Conservation (phyloP, 2,113 vertebrate species). For the Psilopsiagon aurifrons region DNA sequence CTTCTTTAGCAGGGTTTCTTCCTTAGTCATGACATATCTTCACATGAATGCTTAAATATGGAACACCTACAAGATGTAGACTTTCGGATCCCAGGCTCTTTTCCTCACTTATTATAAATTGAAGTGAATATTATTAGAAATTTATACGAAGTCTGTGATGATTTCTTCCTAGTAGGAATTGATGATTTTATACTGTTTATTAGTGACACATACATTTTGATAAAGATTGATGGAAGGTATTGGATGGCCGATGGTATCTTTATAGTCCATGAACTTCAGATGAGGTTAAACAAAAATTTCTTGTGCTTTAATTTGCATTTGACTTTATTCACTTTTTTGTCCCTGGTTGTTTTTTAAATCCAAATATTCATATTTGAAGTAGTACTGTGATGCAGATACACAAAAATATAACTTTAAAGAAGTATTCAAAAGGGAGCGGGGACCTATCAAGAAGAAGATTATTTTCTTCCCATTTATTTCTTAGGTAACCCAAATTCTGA, state of each 20-base stretch:
- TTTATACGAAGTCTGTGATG: background rate
- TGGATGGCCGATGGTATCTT: background rate
- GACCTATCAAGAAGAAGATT: background rate
- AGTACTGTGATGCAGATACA: background rate
- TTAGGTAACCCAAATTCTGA: background rate
- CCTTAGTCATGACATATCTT: background rate
- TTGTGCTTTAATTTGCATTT: background rate
- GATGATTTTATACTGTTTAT: background rate
- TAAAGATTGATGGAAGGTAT: background rate
- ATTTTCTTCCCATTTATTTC: background rate
- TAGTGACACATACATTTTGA: background rate
- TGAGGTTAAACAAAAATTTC: background rate
- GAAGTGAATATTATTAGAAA: background rate
- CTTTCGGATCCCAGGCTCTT: background rate
- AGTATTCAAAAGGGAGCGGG: background rate
- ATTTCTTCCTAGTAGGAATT: background rate
- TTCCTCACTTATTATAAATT: background rate
- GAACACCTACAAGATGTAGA: background rate
- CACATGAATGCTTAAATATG: background rate
- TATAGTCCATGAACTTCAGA: background rate
- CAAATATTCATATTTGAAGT: background rate
- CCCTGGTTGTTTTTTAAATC: constrained; percentile 7
- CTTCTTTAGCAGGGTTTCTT: background rate
- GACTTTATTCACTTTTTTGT: background rate
- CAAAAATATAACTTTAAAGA: background rate